Conservation (phyloP, 2,888 invertebrate genomes). For the Pogonocherus hispidulus region DNA sequence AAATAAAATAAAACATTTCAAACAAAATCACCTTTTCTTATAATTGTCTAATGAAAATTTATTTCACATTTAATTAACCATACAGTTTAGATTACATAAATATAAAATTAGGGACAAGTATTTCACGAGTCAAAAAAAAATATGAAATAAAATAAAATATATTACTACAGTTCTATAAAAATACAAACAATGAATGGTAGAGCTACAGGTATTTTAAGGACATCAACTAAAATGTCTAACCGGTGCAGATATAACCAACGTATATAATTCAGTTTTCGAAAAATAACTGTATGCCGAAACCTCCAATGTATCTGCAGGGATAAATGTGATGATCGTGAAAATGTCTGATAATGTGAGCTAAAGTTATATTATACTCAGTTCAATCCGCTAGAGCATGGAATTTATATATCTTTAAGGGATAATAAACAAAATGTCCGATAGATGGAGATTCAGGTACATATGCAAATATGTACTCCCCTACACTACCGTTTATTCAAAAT, state of each 20-base stretch:
- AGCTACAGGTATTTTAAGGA: conserved; percentile 42
- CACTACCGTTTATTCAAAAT: conserved; percentile 42
- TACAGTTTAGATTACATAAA: conserved; percentile 60
- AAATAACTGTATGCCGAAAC: conserved; percentile 2
- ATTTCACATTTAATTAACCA: conserved; percentile 60
- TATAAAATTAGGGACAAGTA: conserved; percentile 58
- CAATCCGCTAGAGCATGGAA: conserved; percentile 21
- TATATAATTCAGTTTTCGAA: conserved; percentile 11
- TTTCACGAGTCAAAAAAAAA: conserved; percentile 50
- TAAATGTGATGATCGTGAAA: conserved; percentile 23
- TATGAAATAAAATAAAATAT: conserved; percentile 49
- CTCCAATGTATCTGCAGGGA: neutral
- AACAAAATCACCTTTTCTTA: conserved; percentile 26
- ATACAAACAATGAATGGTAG: conserved; percentile 55
- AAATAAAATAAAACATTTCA: too few relatives aligned
- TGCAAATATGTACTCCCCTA: conserved; percentile 62
- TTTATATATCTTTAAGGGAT: conserved; percentile 10
- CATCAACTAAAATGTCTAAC: neutral
- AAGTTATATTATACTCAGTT: conserved; percentile 26
- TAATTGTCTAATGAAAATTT: conserved; percentile 57
- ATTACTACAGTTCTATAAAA: conserved; percentile 59
- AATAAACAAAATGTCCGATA: conserved; percentile 38
- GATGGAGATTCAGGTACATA: conserved; percentile 64
- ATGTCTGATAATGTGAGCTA: conserved; percentile 27
- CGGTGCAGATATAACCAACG: conserved; percentile 11